A percentile compares a stretch with the other conserved stretches of the same genome.
phyloP scores from a whole-genome alignment of 2,797 vertebrate genomes.

The Gymnopithys bicolor region DNA sequence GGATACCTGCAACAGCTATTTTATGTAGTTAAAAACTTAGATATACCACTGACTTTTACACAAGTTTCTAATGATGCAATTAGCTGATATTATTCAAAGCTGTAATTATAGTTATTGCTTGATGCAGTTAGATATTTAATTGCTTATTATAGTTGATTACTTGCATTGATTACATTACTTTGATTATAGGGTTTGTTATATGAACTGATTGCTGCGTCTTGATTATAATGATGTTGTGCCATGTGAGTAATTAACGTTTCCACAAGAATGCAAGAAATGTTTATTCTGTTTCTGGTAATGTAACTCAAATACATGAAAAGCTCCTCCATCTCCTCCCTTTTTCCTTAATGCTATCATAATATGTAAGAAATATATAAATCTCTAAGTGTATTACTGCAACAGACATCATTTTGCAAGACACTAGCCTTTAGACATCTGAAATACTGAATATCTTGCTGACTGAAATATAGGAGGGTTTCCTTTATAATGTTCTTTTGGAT shows the following conservation, averaged over 20 bases:
- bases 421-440: neutral
- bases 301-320: neutral
- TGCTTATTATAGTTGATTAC: conserved; percentile 60
- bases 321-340: neutral
- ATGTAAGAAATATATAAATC: neutral
- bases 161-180: conserved; percentile 58
- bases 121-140: conserved; percentile 50
- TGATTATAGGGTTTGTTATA: conserved; percentile 52
- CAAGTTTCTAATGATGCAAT: conserved; percentile 28
- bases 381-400: neutral
- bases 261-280: conserved; percentile 20
- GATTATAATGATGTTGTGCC: conserved; percentile 60
- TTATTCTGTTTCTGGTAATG: conserved; percentile 12
- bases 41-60: neutral
- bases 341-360: neutral
- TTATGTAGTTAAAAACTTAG: neutral
- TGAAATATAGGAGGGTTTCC: neutral
- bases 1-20: neutral
- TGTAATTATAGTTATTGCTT: conserved; percentile 59
- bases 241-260: conserved; percentile 19
- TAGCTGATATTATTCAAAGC: conserved; percentile 44
- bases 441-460: neutral
- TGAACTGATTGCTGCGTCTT: conserved; percentile 50
- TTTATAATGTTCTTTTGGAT: neutral
- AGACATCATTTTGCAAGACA: neutral